Evolutionary conservation across 2,797 vertebrate genomes (phyloP).

Genomic region (Orientallactaga sibirica): DNA sequence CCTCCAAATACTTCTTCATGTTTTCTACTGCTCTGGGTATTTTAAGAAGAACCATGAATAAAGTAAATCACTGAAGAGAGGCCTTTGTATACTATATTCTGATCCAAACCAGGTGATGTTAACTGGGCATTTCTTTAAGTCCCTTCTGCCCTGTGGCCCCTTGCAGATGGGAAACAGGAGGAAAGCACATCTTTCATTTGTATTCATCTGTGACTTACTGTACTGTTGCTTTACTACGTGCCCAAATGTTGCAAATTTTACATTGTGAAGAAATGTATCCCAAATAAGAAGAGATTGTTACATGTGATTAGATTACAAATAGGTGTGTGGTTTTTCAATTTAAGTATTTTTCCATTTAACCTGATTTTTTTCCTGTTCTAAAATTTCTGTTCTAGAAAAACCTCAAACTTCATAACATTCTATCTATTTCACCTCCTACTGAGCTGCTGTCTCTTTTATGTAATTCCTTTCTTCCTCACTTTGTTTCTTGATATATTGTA

Average conservation of each 20-base stretch:
- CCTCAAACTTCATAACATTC: neutral
- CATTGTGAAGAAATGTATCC: neutral
- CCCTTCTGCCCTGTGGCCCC: neutral
- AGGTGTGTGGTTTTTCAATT: neutral
- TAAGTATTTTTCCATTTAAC: conserved; percentile 33
- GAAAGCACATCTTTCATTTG: neutral
- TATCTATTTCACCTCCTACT: neutral
- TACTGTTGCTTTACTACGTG: neutral
- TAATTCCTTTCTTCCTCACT: neutral
- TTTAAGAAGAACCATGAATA: neutral
- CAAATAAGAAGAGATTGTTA: neutral
- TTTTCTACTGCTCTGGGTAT: neutral
- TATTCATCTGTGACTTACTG: neutral
- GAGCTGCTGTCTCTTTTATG: neutral
- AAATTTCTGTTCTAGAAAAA: conserved; percentile 25
- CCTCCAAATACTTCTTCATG: neutral
- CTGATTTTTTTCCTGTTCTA: neutral
- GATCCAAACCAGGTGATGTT: neutral
- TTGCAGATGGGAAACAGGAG: neutral
- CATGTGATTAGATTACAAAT: conserved; percentile 10
- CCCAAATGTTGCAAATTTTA: neutral
- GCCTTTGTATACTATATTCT: neutral
- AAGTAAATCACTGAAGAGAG: neutral
- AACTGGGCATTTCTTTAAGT: no score
- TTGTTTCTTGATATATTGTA: neutral